Base-by-base conservation (phyloP, 2,888 invertebrate genomes). In the Polia nebulosa region DNA sequence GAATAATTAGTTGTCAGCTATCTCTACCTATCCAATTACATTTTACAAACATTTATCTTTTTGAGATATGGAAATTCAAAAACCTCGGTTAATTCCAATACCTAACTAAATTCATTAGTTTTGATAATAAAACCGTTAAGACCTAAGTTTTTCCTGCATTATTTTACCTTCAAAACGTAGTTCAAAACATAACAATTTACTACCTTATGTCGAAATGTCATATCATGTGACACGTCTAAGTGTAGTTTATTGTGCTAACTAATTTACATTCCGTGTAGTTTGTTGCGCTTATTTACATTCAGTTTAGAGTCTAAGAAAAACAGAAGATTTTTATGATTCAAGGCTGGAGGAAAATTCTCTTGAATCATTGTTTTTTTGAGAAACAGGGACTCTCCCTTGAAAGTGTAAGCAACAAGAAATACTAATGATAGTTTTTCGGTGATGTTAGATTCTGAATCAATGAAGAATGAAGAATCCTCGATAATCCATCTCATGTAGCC, bases 181-280 rank as follows among this genome's bases (percentile, higher is more conserved):
- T 72, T 79, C 60, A 61, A 64, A 53, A 51, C 13, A 0, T 20
- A 17, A 51, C 0, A 53, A 27, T 41, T 49, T 5, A 56, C 49
- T 71, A 51, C 72, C 59, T 45, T 47, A 61, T 60, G 49, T 70
- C 34, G 32, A 25, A 45, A 44, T 66, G 65, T 62, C 59, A 76
- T 20, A 49, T 15, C 15, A 62, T 41, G 15, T 49, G 27, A 49
- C 39, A 22, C 55, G 34, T 25, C 17, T 3, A 2, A 11, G 5
- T 36, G 45, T 6, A 17, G 1, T 29, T n/a, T 67, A 32, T 56
- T 45, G 22, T 44, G 22, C 1, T 53, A 55, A n/a, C 27, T 60
- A 52, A 60, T 75, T 57, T 60, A 27, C 29, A 61, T 75, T 67
- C 13, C 22, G 13, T 22, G 49, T 25, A 15, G n/a, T 36, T 36